A percentile compares a stretch with the other conserved stretches of the same genome.
Conservation (phyloP, 2,888 invertebrate species). For the Pristionchus mayeri region DNA sequence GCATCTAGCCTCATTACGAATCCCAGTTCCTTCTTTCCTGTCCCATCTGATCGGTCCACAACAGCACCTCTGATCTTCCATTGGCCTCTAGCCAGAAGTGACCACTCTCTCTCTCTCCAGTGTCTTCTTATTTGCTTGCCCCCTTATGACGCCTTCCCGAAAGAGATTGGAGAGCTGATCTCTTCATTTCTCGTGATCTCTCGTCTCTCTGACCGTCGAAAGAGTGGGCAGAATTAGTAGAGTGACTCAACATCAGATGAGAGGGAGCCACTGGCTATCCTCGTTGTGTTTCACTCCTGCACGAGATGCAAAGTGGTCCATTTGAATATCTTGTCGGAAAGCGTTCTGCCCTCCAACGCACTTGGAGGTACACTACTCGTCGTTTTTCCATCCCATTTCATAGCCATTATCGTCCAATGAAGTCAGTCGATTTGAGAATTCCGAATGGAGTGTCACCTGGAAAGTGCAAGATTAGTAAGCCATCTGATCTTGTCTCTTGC, state of each 20-base stretch:
- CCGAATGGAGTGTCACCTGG: no score
- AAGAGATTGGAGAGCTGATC: background rate
- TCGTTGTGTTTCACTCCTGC: background rate
- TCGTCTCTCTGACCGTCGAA: background rate
- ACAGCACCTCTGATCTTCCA: background rate
- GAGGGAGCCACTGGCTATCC: background rate
- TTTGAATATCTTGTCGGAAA: no score
- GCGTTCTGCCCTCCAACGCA: no score
- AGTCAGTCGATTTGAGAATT: no score
- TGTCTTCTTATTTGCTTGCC: background rate
- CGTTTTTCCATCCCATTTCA: no score
- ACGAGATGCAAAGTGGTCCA: no score
- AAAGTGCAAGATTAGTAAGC: no score
- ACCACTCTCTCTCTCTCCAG: background rate
- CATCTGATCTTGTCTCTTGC: no score
- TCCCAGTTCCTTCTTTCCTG: background rate
- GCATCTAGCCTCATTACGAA: no score
- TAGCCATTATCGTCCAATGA: no score
- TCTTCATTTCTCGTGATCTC: background rate
- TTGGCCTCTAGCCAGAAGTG: constrained; percentile 17
- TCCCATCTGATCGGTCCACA: background rate
- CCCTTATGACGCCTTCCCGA: constrained; percentile 10
- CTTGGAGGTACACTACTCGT: no score
- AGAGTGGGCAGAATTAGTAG: background rate
- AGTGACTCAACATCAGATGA: background rate